Conservation (phyloP, 2,113 vertebrate species). For the Podocnemis expansa region DNA sequence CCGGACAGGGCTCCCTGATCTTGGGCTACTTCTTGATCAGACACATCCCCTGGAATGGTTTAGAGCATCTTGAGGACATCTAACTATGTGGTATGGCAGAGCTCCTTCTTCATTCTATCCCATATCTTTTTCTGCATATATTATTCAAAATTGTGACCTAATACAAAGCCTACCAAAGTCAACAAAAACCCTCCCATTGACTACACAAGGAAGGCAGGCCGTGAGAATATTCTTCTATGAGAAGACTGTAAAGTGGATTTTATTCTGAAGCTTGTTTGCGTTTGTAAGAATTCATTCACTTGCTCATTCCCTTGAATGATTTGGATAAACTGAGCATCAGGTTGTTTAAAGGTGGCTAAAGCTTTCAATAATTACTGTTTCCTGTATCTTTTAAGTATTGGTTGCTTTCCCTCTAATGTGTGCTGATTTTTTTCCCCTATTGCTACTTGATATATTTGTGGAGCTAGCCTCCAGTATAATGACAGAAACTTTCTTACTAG, state of each 20-base stretch:
- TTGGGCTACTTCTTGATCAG: neutral
- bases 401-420: neutral
- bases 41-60: neutral
- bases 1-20: neutral
- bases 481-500: neutral
- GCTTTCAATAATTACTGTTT: neutral
- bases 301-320: neutral
- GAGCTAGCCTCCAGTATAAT: neutral
- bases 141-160: neutral
- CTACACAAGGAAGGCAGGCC: neutral
- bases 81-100: neutral
- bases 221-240: neutral
- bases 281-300: neutral
- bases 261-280: neutral
- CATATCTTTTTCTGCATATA: neutral
- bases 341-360: neutral
- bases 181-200: neutral
- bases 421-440: neutral
- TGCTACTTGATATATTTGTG: neutral
- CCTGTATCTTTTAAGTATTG: neutral
- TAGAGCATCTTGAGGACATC: neutral
- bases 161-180: neutral
- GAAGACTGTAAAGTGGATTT: neutral
- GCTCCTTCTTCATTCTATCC: neutral
- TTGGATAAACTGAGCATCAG: neutral